Evolutionary conservation across 2,888 invertebrate species (phyloP).

Genomic region (Aporophyla lueneburgensis): DNA sequence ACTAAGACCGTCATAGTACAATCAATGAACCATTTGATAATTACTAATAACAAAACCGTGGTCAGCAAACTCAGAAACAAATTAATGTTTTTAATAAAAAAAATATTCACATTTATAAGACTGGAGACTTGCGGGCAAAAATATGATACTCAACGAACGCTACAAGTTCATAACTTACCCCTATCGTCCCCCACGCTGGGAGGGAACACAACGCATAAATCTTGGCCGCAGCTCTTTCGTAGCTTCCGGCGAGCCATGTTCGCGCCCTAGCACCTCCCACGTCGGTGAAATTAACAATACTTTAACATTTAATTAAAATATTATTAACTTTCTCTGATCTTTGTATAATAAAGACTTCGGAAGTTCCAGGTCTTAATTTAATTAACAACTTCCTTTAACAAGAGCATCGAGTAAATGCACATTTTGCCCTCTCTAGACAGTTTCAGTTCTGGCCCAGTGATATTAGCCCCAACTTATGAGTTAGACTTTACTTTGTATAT

Average conservation of each 20-base stretch:
- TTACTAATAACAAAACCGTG: too few relatives aligned
- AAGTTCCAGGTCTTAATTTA: background rate
- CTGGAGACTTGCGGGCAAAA: background rate
- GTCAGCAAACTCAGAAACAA: background rate
- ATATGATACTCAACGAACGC: slow-evolving; percentile 20
- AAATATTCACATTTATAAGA: background rate
- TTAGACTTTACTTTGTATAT: too few relatives aligned
- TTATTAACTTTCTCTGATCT: slow-evolving; percentile 36
- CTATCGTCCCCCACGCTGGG: slow-evolving; percentile 31
- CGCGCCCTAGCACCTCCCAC: slow-evolving; percentile 69
- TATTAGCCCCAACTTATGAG: too few relatives aligned
- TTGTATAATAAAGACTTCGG: background rate
- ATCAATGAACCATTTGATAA: too few relatives aligned
- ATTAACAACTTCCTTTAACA: background rate
- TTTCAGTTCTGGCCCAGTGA: too few relatives aligned
- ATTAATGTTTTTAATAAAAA: too few relatives aligned
- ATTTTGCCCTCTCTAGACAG: background rate
- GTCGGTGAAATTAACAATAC: slow-evolving; percentile 77
- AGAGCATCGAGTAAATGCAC: too few relatives aligned
- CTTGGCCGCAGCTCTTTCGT: slow-evolving; percentile 74
- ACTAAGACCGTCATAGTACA: too few relatives aligned
- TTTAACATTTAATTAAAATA: slow-evolving; percentile 75
- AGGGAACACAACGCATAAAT: slow-evolving; percentile 75
- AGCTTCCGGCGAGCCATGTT: slow-evolving; percentile 69
- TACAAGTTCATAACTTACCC: slow-evolving; percentile 46